These are phyloP conservation scores for Ceuthmochares aereus DNA, from an alignment of 2,113 vertebrate genomes.

Conservation along the genomic window DNA sequence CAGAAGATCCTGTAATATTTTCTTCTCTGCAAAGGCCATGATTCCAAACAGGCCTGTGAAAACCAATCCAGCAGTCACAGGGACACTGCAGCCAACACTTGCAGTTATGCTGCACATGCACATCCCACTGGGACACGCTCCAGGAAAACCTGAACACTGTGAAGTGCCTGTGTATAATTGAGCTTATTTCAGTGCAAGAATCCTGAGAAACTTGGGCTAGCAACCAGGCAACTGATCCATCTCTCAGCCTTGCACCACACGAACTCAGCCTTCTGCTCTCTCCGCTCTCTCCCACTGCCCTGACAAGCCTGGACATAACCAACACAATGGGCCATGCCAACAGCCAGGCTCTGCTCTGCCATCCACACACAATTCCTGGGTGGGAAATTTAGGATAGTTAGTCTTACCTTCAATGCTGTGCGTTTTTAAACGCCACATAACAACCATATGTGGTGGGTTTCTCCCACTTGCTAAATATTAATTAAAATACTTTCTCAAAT, in stretches of 20 bases:
- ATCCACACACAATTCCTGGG: neutral
- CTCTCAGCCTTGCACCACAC: neutral
- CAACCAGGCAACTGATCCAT: neutral
- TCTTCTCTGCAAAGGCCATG: neutral
- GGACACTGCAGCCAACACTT: neutral
- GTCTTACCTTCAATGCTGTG: neutral
- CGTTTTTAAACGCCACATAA: neutral
- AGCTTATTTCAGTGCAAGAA: neutral
- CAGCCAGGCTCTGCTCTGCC: neutral
- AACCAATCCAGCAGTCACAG: neutral
- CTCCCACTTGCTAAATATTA: neutral
- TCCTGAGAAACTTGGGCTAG: neutral
- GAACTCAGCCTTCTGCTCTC: neutral
- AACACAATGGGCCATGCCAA: fast-evolving
- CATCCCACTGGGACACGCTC: fast-evolving
- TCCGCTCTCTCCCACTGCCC: neutral
- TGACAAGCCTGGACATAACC: neutral
- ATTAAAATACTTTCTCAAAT: neutral
- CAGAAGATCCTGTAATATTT: neutral
- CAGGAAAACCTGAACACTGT: neutral
- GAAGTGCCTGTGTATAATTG: fast-evolving
- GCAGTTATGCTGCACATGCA: fast-evolving
- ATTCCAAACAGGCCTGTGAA: neutral
- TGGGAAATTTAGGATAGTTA: neutral
- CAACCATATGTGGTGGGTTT: neutral